Evolutionary conservation across 2,888 invertebrate species (phyloP), one percentile per base, ranked within the genome.

Genomic region (Mythimna ferrago): DNA sequence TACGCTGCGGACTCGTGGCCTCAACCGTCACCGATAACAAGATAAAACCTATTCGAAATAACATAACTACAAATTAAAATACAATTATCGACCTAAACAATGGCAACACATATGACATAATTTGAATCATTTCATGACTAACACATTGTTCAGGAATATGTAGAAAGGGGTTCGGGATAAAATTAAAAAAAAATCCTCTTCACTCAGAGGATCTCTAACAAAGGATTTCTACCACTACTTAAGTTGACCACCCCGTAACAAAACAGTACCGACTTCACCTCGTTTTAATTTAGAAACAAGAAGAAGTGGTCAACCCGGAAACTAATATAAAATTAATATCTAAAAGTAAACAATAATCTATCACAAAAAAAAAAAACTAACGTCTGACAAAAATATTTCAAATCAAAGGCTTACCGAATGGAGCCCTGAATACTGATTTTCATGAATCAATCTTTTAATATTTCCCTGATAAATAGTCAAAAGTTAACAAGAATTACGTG

Each of bases 31-130:
- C 90, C 90, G 78, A 87, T 91, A 92, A 93, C 87, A 88, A 88
- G 89, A 91, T 91, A 92, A 89, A 92, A 91, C 89, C 89, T 92
- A 91, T 90, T 90, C 86, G 83, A 88, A 87, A 89, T 89, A 91
- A 91, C 88, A 87, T 88, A 89, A 90, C 87, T 89, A 90, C 89
- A 89, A 87, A 82, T 86, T 85, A 86, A 89, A 89, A 89, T 88
- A 90, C 84, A 86, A 88, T 91, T 92, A 94, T 84, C 90, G 83
- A 93, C 91, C 93, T 94, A 93, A 93, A 94, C 94, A 94, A 95
- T 95, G 95, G 95, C 95, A 95, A 95, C 94, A 93, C 92, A 91
- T 93, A 92, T 92, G 92, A 93, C 93, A 92, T 91, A 90, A 88
- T 88, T 91, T 88, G 87, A 91, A 93, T 92, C 92, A 91, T 92